Evolutionary conservation across 1,140 invertebrate genomes (phyloP).

Genomic region (Papilio dardanus): DNA sequence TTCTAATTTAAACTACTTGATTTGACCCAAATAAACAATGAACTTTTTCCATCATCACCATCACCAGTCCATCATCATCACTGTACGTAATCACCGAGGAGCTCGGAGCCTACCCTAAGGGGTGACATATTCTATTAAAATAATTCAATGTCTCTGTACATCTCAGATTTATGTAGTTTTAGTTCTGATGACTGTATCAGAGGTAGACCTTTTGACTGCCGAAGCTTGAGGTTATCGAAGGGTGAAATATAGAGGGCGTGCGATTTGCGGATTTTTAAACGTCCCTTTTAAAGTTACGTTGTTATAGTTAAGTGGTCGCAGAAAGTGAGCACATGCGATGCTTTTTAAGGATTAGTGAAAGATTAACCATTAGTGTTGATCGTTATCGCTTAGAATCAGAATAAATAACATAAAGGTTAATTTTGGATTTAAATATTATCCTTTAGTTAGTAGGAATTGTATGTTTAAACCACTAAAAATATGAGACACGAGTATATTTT

Average conservation of each 20-base stretch:
- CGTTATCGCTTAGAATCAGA: slow-evolving; percentile 41
- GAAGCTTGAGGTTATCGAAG: slow-evolving; percentile 57
- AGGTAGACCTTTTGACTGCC: slow-evolving; percentile 68
- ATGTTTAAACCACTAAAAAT: too few relatives aligned
- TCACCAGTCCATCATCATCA: too few relatives aligned
- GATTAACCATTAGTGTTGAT: slow-evolving; percentile 42
- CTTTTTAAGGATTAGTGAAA: slow-evolving; percentile 55
- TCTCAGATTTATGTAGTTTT: slow-evolving; percentile 43
- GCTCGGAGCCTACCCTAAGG: too few relatives aligned
- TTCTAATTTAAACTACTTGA: too few relatives aligned
- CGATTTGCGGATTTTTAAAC: slow-evolving; percentile 66
- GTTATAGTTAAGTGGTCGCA: slow-evolving; percentile 55
- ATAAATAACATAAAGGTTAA: slow-evolving; percentile 39
- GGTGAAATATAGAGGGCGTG: slow-evolving; percentile 67
- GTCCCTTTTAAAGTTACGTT: slow-evolving; percentile 52
- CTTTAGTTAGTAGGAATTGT: background rate
- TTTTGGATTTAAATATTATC: background rate
- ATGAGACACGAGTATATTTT: too few relatives aligned
- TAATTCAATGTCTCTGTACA: slow-evolving; percentile 43
- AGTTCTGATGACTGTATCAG: slow-evolving; percentile 65
- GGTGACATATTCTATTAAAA: too few relatives aligned
- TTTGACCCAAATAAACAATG: too few relatives aligned
- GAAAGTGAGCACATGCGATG: slow-evolving; percentile 59
- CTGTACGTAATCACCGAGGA: too few relatives aligned
- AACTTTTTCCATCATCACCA: too few relatives aligned